Base-by-base conservation (phyloP, 1,140 invertebrate species). In the Drosophila ercepeae region DNA sequence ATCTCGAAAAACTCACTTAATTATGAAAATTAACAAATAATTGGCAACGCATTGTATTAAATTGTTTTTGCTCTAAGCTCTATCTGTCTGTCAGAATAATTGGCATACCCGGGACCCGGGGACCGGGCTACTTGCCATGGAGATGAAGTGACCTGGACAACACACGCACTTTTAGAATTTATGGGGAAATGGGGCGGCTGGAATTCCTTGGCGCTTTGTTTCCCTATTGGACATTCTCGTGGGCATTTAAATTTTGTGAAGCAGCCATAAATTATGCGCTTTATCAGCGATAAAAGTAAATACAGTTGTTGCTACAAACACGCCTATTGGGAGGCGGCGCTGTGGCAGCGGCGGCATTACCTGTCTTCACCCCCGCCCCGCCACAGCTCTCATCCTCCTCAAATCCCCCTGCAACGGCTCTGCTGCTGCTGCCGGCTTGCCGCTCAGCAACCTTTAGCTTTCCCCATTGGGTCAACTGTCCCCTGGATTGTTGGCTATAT, bases 231-330 rank as follows among this genome's bases (percentile, higher is more conserved):
- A 75, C 81, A 84, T 74, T 84, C 82, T 88, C 82, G 60, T 57
- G 82, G 82, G 82, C 82, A 88, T 88, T 88, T 88, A 88, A 78
- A 88, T 88, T 88, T 75, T 88, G 61, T 72, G 73, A 88, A 69
- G 77, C 79, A 88, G 82, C 82, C 69, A 88, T 88, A 88, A 88
- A 88, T 88, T 88, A 88, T 88, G 82, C 72, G 81, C 82, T 88
- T 88, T 88, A 88, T 88, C 82, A 88, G 83, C 82, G 82, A 88
- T 88, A 88, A 88, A 88, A 88, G 82, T 82, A 88, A 88, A 88
- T 88, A 88, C 82, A 88, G 82, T 88, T 88, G 82, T 78, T 77
- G 68, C 74, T 77, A 81, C 79, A 84, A 86, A 84, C 64, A 68
- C 81, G 81, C 81, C 81, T 84, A 88, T 64, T 73, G 78, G 81